These are phyloP conservation scores for Platysternon megacephalum DNA, from an alignment of 2,113 vertebrate species.

Conservation along the genomic window DNA sequence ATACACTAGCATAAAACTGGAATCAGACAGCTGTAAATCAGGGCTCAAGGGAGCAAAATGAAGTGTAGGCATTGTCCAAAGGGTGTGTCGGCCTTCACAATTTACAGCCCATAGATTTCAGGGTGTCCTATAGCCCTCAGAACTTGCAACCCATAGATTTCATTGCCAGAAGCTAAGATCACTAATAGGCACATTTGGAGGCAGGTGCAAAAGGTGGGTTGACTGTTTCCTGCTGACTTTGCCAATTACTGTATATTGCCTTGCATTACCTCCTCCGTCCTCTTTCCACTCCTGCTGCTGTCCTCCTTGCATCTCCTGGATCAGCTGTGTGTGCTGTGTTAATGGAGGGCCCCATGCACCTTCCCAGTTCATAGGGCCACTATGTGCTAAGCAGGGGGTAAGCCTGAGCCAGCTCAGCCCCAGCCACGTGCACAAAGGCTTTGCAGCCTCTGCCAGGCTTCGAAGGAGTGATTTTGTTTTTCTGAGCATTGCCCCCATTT, in stretches of 20 bases:
- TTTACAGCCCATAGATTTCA: not conserved
- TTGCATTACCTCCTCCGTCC: not conserved
- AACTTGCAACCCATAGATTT: not conserved
- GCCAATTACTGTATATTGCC: not conserved
- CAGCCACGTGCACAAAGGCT: not conserved
- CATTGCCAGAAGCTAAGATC: not conserved
- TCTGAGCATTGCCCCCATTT: constrained; percentile 60
- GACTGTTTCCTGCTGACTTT: not conserved
- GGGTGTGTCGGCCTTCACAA: not conserved
- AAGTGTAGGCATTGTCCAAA: not conserved
- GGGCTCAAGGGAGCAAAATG: not conserved
- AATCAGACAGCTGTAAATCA: not conserved
- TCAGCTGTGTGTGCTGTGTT: constrained; percentile 14
- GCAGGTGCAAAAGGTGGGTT: not conserved
- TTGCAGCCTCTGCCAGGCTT: not conserved
- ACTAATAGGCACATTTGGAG: not conserved
- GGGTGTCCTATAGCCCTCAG: not conserved
- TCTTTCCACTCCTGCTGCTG: constrained; percentile 4
- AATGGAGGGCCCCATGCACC: not conserved
- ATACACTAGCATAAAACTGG: not conserved
- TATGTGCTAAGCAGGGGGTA: not conserved
- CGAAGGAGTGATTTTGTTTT: not conserved
- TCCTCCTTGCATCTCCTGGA: not conserved
- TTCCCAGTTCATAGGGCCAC: not conserved
- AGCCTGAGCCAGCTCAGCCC: not conserved